Base-by-base conservation (phyloP, 2,113 vertebrate species). In the Neogale vison region DNA sequence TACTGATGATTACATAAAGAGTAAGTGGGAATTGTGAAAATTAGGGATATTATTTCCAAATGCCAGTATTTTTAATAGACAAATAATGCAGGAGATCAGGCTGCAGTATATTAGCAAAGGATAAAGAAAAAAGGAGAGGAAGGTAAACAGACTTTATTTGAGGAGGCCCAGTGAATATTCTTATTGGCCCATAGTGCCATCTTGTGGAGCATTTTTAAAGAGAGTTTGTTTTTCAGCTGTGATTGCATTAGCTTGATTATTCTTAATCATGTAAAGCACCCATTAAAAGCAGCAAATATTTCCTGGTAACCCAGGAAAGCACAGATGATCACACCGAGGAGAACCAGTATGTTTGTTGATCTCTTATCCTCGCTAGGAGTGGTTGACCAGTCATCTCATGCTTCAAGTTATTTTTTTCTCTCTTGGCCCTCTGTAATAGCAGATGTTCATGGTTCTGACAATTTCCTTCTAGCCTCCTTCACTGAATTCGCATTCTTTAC, bases 1-100 rank as follows among this genome's bases (percentile, higher is more conserved):
- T 93, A 81, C 77, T 97, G 92, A 97, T 96, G 96, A 96, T 96
- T 98, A 97, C 89, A 97, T 97, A 98, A 98, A 97, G 87, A 98
- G 96, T 97, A 80, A 96, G 88, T 91, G 97, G 97, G 97, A 98
- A 98, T 98, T 84, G 97, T 98, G 93, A 98, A 98, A 98, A 98
- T 97, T 97, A 98, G 95, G 85, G 96, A 97, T 98, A 98, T 98
- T 85, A 96, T 98, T 98, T 98, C 96, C 92, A 96, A 98, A 98
- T 97, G 98, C 96, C 89, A 96, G 96, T 91, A 31, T 96, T 98
- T 98, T 96, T 85, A 96, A 82, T 90, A 97, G 95, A 98, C 97
- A 98, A 98, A 98, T 98, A 98, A 98, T 97, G 96, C 97, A 97
- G 93, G 91, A 91, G 96, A 77, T 92, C 98, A 95, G 98, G 97